Percentiles rank a stretch among this genome's conserved stretches.
These are phyloP conservation scores for Polydrusus tereticollis DNA, from an alignment of 2,888 invertebrate genomes.

Conservation along the genomic window DNA sequence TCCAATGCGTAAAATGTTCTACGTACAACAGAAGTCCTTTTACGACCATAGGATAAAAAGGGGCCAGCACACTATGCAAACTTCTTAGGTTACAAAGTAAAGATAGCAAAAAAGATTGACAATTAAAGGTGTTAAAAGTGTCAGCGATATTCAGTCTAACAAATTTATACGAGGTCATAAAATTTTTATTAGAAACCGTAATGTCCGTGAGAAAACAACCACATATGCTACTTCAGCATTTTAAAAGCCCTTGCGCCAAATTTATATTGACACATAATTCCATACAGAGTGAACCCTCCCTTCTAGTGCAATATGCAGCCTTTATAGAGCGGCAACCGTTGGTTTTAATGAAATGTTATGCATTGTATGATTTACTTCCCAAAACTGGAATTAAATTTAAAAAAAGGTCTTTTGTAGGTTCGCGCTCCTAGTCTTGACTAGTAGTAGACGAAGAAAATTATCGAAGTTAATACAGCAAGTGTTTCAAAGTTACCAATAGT, in stretches of 20 bases:
- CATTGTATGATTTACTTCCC: too few species aligned
- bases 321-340: slow-evolving; percentile 28
- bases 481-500: too few species aligned
- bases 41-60: slow-evolving; percentile 18
- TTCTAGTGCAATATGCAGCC: slow-evolving; percentile 22
- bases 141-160: slow-evolving; percentile 36
- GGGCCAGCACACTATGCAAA: slow-evolving; percentile 29
- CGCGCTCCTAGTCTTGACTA: too few species aligned
- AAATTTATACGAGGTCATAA: slow-evolving; percentile 49
- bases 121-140: slow-evolving; percentile 47
- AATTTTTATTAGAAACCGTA: slow-evolving; percentile 58
- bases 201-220: slow-evolving; percentile 66
- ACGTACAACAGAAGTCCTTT: neutral
- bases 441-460: too few species aligned
- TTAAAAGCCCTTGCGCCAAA: slow-evolving; percentile 65
- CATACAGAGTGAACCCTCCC: slow-evolving; percentile 16
- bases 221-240: slow-evolving; percentile 60
- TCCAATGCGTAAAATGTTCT: slow-evolving; percentile 20
- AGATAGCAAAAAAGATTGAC: slow-evolving; percentile 36
- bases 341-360: slow-evolving; percentile 41
- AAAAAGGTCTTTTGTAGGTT: too few species aligned
- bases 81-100: slow-evolving; percentile 23
- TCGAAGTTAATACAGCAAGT: too few species aligned
- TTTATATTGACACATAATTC: slow-evolving; percentile 67
- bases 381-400: too few species aligned